Evolutionary conservation across 2,888 invertebrate species (phyloP).

Genomic region (Neoascia interrupta): DNA sequence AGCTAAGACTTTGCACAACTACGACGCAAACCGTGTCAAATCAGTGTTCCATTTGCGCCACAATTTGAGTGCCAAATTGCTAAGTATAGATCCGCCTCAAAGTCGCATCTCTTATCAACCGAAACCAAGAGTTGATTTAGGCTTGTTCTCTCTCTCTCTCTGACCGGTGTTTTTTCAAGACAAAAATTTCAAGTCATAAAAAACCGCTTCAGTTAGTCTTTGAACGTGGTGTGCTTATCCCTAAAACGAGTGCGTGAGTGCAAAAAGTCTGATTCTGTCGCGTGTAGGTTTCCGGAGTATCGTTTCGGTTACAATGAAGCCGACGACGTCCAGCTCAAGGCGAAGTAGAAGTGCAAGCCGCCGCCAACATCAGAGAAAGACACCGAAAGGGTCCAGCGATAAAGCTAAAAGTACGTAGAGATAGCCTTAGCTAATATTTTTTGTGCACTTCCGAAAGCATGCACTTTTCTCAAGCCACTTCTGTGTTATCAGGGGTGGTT

Average conservation of each 20-base stretch:
- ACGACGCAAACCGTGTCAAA: constrained; percentile 1
- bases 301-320: constrained; percentile 13
- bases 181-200: not conserved
- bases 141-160: too few relatives aligned
- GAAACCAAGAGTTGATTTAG: not conserved
- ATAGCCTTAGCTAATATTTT: not conserved
- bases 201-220: constrained; percentile 17
- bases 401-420: constrained; percentile 25
- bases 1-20: too few relatives aligned
- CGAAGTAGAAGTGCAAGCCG: constrained; percentile 5
- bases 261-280: not conserved
- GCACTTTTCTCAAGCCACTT: not conserved
- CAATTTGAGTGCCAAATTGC: constrained; percentile 13
- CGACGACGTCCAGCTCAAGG: not conserved
- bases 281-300: constrained; percentile 4
- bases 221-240: constrained; percentile 18
- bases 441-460: not conserved
- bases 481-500: not conserved
- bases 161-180: not conserved
- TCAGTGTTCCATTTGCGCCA: not conserved
- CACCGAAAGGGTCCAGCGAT: not conserved
- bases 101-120: constrained; percentile 27
- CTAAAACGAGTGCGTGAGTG: constrained; percentile 18
- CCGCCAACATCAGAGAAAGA: not conserved
- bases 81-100: constrained; percentile 30